Conservation (phyloP, 1,140 invertebrate genomes). For the Eueides isabella region DNA sequence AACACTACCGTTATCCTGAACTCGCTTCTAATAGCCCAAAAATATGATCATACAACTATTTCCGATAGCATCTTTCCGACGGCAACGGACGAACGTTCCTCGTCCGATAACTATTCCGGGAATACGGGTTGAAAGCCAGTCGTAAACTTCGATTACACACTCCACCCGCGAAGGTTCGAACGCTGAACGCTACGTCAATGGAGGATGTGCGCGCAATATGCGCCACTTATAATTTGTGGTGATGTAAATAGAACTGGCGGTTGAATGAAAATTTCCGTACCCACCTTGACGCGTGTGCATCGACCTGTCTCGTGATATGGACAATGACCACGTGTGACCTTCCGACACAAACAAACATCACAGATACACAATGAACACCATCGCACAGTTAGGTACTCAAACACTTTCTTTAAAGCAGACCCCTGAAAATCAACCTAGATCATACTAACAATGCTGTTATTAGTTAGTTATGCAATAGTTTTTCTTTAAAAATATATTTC, state of each 20-base stretch:
- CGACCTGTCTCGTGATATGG: conserved; percentile 68
- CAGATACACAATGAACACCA: conserved; percentile 56
- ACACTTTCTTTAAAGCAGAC: conserved; percentile 45
- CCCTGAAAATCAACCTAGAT: conserved; percentile 22
- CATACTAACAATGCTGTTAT: conserved; percentile 30
- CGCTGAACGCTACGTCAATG: conserved; percentile 66
- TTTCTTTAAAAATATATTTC: conserved; percentile 36
- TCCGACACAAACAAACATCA: conserved; percentile 62
- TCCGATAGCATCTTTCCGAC: conserved; percentile 28
- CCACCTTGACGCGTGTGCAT: conserved; percentile 74
- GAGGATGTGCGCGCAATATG: conserved; percentile 70
- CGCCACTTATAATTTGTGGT: conserved; percentile 67
- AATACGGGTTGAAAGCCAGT: conserved; percentile 46
- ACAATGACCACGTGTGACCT: conserved; percentile 72
- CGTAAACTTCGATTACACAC: conserved; percentile 51
- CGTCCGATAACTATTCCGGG: conserved; percentile 57
- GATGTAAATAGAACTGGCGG: conserved; percentile 74
- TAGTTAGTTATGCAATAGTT: conserved; percentile 42
- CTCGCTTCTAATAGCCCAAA: conserved; percentile 15
- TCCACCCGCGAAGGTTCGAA: conserved; percentile 64
- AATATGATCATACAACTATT: conserved; percentile 4
- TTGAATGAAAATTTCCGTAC: conserved; percentile 77
- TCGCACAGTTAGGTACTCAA: conserved; percentile 56
- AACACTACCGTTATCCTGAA: conserved; percentile 61
- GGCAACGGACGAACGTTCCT: conserved; percentile 51